Percentiles rank a stretch among this genome's conserved stretches.
These are phyloP conservation scores for Pangasius macronema DNA, from an alignment of 2,797 vertebrate genomes.

Conservation along the genomic window DNA sequence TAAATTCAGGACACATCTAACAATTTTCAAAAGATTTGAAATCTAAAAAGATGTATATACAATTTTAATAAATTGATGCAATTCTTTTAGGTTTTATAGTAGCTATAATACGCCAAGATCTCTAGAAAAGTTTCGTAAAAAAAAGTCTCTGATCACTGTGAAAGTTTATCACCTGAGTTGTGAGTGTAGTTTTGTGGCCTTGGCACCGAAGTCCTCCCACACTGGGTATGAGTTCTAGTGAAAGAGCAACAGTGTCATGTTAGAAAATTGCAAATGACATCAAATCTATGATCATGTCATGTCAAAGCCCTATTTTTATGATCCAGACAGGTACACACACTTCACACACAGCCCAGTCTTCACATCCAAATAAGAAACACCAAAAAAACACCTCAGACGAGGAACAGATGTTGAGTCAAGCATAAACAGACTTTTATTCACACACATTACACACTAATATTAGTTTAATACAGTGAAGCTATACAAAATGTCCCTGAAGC, in stretches of 20 bases:
- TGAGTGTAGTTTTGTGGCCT: slow-evolving; percentile 97
- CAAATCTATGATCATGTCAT: background rate
- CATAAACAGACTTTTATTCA: slow-evolving; percentile 39
- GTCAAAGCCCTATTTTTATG: background rate
- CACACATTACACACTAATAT: slow-evolving; percentile 27
- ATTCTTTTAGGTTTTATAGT: background rate
- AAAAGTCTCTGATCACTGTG: background rate
- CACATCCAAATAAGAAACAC: slow-evolving; percentile 20
- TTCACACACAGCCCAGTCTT: background rate
- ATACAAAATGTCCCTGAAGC: slow-evolving; percentile 25
- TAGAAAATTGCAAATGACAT: slow-evolving; percentile 7
- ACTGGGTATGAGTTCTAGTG: slow-evolving; percentile 78
- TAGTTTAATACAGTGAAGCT: slow-evolving; percentile 16
- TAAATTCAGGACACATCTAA: background rate
- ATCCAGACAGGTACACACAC: slow-evolving; percentile 21
- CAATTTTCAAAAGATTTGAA: background rate
- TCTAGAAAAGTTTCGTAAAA: background rate
- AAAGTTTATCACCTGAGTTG: slow-evolving; percentile 87
- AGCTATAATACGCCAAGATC: background rate
- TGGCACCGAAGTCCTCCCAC: slow-evolving; percentile 84
- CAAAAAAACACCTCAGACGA: slow-evolving; percentile 46
- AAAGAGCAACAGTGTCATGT: slow-evolving; percentile 21
- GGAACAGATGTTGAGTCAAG: slow-evolving; percentile 47
- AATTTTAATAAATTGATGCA: too few relatives aligned
- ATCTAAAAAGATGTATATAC: background rate